These are phyloP conservation scores for Loris lydekkerianus DNA, from an alignment of 2,797 vertebrate species.

Conservation along the genomic window DNA sequence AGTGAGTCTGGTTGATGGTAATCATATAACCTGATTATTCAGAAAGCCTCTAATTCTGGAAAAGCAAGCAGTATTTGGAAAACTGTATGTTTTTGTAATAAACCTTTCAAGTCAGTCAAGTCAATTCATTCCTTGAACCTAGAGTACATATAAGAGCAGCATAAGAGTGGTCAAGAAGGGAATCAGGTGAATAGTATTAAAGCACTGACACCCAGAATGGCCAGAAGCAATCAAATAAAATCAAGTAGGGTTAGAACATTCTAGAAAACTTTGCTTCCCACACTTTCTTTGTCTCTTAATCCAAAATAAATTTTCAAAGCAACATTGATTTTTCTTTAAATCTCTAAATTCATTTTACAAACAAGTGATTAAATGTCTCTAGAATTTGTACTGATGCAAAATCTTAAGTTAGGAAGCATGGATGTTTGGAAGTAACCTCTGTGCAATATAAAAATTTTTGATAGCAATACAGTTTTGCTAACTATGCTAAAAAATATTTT, in stretches of 20 bases:
- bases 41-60: background rate
- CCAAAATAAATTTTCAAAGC: background rate
- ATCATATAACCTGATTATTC: background rate
- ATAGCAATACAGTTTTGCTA: background rate
- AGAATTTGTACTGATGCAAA: background rate
- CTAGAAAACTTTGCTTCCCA: background rate
- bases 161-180: background rate
- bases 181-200: background rate
- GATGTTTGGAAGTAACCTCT: background rate
- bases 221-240: background rate
- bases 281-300: background rate
- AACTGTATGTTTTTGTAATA: constrained; percentile 23
- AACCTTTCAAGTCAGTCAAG: constrained; percentile 7
- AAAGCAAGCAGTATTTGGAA: background rate
- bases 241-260: background rate
- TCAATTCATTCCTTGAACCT: background rate
- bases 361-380: background rate
- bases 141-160: background rate
- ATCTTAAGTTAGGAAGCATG: background rate
- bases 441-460: background rate
- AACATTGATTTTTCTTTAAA: background rate
- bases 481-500: background rate
- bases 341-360: background rate
- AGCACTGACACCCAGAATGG: background rate
- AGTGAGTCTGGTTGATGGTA: background rate